Base-by-base conservation (phyloP, 2,888 invertebrate genomes). In the Timema podura region DNA sequence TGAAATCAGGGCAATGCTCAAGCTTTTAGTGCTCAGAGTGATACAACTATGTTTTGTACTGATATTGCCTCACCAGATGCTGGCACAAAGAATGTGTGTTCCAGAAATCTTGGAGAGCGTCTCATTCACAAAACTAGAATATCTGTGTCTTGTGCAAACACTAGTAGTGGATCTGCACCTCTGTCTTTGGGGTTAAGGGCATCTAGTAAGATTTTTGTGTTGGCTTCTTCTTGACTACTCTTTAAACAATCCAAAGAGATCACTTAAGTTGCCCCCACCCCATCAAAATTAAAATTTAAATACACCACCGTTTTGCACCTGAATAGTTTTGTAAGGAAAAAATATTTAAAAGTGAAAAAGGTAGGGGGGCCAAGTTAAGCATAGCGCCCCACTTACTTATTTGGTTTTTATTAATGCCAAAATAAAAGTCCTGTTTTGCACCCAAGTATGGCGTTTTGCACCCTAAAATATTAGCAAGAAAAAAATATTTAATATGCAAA, bases 1-100 rank as follows among this genome's bases (percentile, higher is more conserved):
- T 61, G 61, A 45, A 61, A 61, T 30, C 7, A 8, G 30, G 61
- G 61, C 61, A 61, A 61, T 61, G 61, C 61, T 9, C 16, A 61
- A 30, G 61, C 61, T 61, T 61, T 61, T 44, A 61, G 61, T 5
- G 57, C 57, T 8, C 57, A n/a, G 8, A 15, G 61, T 15, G 16
- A 61, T 9, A 11, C 9, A 61, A 30, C 6, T n/a, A 61, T 15
- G 6, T 11, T 6, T 61, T 61, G 61, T 45, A 61, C 7, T 61
- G 61, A n/a, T 61, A 61, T 16, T 61, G 13, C 44, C 45, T 61
- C 30, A 15, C 61, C 61, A 16, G 61, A 61, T 15, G 45, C 16
- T 61, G 61, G 7, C 30, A 15, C 30, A 13, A 61, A 61, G 7
- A 61, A 61, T 61, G 61, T 61, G 7, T 15, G 10, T 61, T 61